Evolutionary conservation across 2,113 vertebrate genomes (phyloP).

Genomic region (Thunnus maccoyii): DNA sequence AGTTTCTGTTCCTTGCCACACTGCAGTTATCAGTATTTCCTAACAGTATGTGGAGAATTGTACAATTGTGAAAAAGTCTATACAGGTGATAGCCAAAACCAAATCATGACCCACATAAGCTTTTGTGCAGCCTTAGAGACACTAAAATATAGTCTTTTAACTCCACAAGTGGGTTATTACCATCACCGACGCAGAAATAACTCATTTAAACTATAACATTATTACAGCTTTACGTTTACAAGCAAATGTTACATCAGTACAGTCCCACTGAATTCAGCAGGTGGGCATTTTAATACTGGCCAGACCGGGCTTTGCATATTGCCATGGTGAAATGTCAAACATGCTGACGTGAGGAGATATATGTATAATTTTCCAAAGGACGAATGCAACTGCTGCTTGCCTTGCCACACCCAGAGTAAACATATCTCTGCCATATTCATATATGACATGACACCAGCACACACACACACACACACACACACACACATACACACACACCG

Average conservation of each 20-base stretch:
- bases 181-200: background rate
- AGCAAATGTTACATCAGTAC: background rate
- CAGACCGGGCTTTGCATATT: slow-evolving; percentile 60
- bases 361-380: slow-evolving; percentile 65
- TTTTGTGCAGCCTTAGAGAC: slow-evolving; percentile 19
- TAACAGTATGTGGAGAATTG: slow-evolving; percentile 43
- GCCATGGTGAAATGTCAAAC: slow-evolving; percentile 59
- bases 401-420: slow-evolving; percentile 78
- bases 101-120: slow-evolving; percentile 46
- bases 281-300: slow-evolving; percentile 26
- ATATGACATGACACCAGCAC: slow-evolving; percentile 61
- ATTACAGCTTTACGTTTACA: background rate
- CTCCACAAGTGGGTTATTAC: background rate
- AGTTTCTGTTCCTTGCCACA: slow-evolving; percentile 51
- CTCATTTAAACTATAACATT: background rate
- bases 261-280: background rate
- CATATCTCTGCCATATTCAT: slow-evolving; percentile 64
- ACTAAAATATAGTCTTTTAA: background rate
- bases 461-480: background rate
- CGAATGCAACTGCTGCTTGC: slow-evolving; percentile 54
- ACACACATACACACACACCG: slow-evolving; percentile 22
- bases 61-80: slow-evolving; percentile 43
- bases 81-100: slow-evolving; percentile 15
- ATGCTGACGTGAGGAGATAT: slow-evolving; percentile 35
- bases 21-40: slow-evolving; percentile 62